phyloP scores from a whole-genome alignment of 92 coral and sea anemone genomes.

The Umimayanthus chanpuru region DNA sequence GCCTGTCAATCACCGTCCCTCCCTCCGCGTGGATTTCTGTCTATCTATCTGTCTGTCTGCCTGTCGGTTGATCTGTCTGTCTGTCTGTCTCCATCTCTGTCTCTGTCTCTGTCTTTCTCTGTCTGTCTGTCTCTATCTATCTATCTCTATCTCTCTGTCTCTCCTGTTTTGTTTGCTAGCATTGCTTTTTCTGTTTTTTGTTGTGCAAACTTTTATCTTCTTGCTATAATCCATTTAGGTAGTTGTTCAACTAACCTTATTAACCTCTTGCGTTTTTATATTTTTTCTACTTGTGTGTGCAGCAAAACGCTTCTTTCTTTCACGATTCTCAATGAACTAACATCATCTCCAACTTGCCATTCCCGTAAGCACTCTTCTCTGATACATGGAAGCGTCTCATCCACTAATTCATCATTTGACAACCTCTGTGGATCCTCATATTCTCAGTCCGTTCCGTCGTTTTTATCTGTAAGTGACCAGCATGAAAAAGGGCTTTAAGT shows the following conservation, averaged over 20 bases:
- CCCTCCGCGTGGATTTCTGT: no score
- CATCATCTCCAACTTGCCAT: neutral
- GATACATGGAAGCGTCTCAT: neutral
- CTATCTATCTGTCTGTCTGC: neutral
- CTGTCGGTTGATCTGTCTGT: neutral
- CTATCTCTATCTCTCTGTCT: no score
- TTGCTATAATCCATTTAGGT: no score
- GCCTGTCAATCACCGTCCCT: neutral
- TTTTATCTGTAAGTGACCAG: conserved; percentile 19
- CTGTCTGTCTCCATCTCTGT: neutral
- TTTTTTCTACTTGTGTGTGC: neutral
- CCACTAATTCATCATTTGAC: conserved; percentile 2
- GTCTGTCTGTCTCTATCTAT: neutral
- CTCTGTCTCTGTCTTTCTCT: no score
- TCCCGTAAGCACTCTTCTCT: conserved; percentile 4
- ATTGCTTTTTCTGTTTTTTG: no score
- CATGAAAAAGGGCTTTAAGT: neutral
- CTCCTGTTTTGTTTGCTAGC: no score
- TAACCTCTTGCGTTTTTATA: neutral
- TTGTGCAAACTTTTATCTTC: no score
- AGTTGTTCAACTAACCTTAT: no score
- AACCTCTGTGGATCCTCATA: neutral
- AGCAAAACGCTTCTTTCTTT: neutral
- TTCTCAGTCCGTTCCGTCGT: conserved; percentile 3
- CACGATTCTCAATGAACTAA: neutral